Conservation (phyloP, 2,113 vertebrate species). For the Herpetotheres cachinnans region DNA sequence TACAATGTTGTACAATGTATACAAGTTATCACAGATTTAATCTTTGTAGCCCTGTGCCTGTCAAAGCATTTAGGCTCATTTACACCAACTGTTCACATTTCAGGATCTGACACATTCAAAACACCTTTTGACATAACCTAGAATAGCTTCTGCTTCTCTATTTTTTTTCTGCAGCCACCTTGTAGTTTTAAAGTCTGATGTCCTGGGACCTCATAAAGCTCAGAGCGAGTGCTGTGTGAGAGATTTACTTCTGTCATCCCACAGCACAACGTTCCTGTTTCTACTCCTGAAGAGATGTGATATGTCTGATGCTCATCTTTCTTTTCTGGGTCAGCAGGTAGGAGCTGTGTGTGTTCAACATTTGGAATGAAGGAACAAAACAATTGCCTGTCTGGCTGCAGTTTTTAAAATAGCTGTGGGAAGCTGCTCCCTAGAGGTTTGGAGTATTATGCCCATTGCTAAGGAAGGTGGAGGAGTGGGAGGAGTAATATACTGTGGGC, state of each 20-base stretch:
- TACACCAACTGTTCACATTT: neutral
- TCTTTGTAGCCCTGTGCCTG: neutral
- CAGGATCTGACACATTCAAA: neutral
- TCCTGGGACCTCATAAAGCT: neutral
- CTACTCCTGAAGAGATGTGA: neutral
- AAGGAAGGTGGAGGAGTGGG: neutral
- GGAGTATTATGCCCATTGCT: neutral
- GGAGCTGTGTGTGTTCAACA: neutral
- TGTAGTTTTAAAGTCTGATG: neutral
- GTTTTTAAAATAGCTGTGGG: neutral
- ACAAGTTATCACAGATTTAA: neutral
- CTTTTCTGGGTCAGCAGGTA: neutral
- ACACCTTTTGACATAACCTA: neutral
- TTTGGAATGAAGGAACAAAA: neutral
- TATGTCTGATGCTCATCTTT: neutral
- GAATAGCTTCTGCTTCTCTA: neutral
- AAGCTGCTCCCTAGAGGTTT: neutral
- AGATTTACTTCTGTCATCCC: neutral
- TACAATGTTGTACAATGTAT: neutral
- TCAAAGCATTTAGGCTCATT: neutral
- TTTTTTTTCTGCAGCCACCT: neutral
- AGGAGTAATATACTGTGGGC: neutral
- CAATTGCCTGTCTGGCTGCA: neutral
- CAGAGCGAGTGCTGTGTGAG: neutral
- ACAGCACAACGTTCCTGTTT: neutral